These are phyloP conservation scores for Drosophila mercatorum DNA, from an alignment of 2,888 invertebrate species.

Conservation along the genomic window DNA sequence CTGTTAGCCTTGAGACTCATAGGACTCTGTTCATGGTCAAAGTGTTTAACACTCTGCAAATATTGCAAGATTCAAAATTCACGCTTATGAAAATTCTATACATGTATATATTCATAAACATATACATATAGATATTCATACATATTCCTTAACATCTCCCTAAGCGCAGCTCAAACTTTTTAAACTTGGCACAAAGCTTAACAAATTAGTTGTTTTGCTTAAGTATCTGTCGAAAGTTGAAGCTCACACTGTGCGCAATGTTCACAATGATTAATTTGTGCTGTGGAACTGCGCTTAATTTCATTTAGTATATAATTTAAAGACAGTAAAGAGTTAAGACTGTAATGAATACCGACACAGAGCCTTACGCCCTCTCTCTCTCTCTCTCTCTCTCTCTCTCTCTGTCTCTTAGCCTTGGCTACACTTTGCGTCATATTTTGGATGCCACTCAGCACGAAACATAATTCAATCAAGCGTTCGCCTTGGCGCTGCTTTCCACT, in stretches of 20 bases:
- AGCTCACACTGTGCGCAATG: neutral
- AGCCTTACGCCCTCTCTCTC: neutral
- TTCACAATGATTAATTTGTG: conserved; percentile 14
- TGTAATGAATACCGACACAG: conserved; percentile 30
- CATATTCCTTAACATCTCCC: neutral
- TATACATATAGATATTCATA: no score
- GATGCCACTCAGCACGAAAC: conserved; percentile 67
- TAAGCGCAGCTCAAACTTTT: neutral
- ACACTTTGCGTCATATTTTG: conserved; percentile 67
- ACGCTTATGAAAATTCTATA: no score
- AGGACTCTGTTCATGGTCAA: no score
- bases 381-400: neutral
- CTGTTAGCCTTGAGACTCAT: no score
- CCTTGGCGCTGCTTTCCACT: conserved; percentile 2
- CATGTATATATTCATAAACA: no score
- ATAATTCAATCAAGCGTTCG: conserved; percentile 74
- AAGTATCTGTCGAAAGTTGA: conserved; percentile 4
- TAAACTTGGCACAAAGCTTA: neutral
- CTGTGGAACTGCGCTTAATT: conserved; percentile 4
- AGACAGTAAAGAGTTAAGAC: conserved; percentile 10
- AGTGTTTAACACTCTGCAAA: no score
- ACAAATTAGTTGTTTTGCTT: neutral
- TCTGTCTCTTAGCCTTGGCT: conserved; percentile 10
- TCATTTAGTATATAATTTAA: conserved; percentile 10
- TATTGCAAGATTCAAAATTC: no score